Base-by-base conservation (phyloP, 92 coral and sea anemone species). In the Zoanthus sansibaricus region DNA sequence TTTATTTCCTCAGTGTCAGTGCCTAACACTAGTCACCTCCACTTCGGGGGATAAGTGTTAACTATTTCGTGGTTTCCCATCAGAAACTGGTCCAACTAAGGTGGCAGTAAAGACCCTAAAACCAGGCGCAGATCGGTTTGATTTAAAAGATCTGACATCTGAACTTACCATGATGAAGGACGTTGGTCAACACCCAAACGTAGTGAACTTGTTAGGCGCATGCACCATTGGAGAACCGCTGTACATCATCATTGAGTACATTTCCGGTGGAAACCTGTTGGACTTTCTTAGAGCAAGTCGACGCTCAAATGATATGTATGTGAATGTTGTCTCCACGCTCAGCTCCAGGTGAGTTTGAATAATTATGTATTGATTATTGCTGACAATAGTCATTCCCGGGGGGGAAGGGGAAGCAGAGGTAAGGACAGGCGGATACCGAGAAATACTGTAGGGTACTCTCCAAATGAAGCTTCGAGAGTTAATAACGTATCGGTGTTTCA, bases 101-200 rank as follows among this genome's bases (percentile, higher is more conserved):
- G 98, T 91, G 11, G 98, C 98, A 18, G 89, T 94, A 30, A 94
- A 94, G 37, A 92, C 95, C 16, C 84, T 93, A 25, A 94, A 94
- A 70, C 89, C 79, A 30, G 75, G 75, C 9, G 94, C 91, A 12
- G 98, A 94, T 79, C 90, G 93, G 0, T 93, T 86, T 77, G 98
- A 94, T 70, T 67, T 87, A 76, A 94, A 87, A 71, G 98, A 94
- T 59, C 86, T 94, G 74, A 78, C 79, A 42, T 89, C 82, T 44
- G 98, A 94, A 25, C 90, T 94, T 90, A 88, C 84, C 32, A 94
- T 94, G 98, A 94, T 94, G 98, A 94, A 94, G 62, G 98, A 94
- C 87, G 92, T 94, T 80, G 96, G 98, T 14, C 91, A 91, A 64
- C 98, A 94, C 75, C 96, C 98, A 3, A 92, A 94, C 86, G 92